These are phyloP conservation scores for Procambarus clarkii DNA, from an alignment of 1,140 invertebrate species.

Conservation along the genomic window DNA sequence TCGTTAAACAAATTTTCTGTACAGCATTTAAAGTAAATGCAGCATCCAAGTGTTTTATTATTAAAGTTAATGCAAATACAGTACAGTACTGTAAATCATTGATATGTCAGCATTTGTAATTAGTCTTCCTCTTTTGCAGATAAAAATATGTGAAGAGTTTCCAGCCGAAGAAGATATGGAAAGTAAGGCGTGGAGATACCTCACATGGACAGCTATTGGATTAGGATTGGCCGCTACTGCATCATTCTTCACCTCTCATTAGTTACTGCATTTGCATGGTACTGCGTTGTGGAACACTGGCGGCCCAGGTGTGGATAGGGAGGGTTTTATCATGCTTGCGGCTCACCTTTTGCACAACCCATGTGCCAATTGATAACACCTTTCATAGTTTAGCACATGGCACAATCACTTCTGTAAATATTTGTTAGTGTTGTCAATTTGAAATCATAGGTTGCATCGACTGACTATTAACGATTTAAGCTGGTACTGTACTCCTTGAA, in stretches of 20 bases:
- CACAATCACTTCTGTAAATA: background rate
- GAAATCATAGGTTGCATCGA: background rate
- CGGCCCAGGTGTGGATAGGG: background rate
- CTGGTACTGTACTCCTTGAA: background rate
- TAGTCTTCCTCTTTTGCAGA: conserved; percentile 75
- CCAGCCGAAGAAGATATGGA: conserved; percentile 79
- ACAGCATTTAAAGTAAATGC: no score
- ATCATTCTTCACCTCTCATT: conserved; percentile 73
- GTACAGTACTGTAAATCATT: background rate
- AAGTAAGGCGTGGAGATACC: conserved; percentile 79
- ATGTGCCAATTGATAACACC: background rate
- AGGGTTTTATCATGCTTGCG: background rate
- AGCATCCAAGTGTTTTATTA: no score
- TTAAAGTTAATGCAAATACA: no score
- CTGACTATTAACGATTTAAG: background rate
- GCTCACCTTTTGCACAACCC: background rate
- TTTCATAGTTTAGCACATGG: background rate
- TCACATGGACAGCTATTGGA: conserved; percentile 79
- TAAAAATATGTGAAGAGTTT: conserved; percentile 80
- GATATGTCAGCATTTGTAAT: background rate
- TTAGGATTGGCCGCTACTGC: conserved; percentile 78
- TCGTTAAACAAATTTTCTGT: no score
- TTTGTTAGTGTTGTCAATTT: no score
- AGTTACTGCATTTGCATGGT: background rate
- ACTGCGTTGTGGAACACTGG: background rate